Evolutionary conservation across 2,797 vertebrate species (phyloP).

Genomic region (Caiman crocodilus): DNA sequence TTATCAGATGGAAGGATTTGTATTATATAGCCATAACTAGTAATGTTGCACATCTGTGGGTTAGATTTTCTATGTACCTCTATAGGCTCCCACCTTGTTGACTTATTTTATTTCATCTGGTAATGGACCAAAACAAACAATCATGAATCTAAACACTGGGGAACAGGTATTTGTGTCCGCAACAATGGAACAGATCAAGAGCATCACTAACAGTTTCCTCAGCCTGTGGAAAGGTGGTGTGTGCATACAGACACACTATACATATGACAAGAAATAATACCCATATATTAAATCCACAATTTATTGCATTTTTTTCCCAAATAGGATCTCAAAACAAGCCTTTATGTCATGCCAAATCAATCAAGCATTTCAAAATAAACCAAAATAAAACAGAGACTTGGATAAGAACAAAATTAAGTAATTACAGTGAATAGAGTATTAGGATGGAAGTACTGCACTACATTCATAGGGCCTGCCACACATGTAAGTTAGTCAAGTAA

Average conservation of each 20-base stretch:
- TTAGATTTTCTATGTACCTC: background rate
- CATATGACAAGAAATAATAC: background rate
- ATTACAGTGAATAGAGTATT: background rate
- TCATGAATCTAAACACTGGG: background rate
- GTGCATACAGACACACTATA: accelerated
- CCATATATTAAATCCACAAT: background rate
- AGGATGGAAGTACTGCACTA: background rate
- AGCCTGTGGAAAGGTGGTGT: too few relatives aligned
- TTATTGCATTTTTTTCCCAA: background rate
- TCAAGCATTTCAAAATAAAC: background rate
- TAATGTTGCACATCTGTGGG: background rate
- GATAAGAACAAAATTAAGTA: background rate
- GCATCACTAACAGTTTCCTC: background rate
- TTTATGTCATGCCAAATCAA: background rate
- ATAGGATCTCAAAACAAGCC: background rate
- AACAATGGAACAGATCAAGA: background rate
- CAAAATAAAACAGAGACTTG: background rate
- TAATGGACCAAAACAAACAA: background rate
- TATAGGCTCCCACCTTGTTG: background rate
- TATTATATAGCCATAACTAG: background rate
- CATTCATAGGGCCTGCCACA: background rate
- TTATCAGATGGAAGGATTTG: slow-evolving; percentile 2
- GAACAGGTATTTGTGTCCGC: background rate
- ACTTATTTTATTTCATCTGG: background rate
- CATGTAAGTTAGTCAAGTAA: too few relatives aligned